Evolutionary conservation across 2,888 invertebrate genomes (phyloP), one percentile per base, ranked within the genome.

Genomic region (Alcis repandata): DNA sequence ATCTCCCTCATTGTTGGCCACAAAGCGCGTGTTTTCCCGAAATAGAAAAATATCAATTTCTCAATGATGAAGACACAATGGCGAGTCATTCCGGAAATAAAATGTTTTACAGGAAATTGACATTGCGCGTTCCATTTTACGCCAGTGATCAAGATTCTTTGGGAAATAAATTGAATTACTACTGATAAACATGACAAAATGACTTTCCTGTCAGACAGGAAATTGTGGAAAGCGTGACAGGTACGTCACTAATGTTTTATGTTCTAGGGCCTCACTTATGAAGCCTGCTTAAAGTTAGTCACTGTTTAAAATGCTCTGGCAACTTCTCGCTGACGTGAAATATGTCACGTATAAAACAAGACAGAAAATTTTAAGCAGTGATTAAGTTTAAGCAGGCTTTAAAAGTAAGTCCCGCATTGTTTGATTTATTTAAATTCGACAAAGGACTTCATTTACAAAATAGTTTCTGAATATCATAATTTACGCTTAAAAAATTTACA

Each of bases 61-160:
- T 17, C 15, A 59, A 38, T 59, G 64, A 64, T 33, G 53, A 49
- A 43, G 41, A 51, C 45, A 64, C 59, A 59, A 64, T 49, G 45
- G 46, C 9, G 20, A 38, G 15, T 40, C 19, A 15, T 45, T 19
- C 15, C 59, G 49, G 56, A 64, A 59, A 64, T 56, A 59, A 59
- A 54, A 59, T 59, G 46, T 49, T 36, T 32, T 59, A 56, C 64
- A 36, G 64, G 64, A 64, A 64, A 64, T 59, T 64, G 64, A 56
- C 49, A 59, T 51, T 43, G 58, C 36, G 58, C 59, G 63, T 54
- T 49, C 64, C 43, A 51, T 59, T 64, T 59, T 64, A 43, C 59
- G 40, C 49, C 32, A 40, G 3, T 49, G 59, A 59, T 59, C 59
- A 59, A 59, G 64, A 64, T 59, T 45, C 22, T 49, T 59, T 53